phyloP scores from a whole-genome alignment of 2,888 invertebrate genomes.

The Drosophila phalerata region DNA sequence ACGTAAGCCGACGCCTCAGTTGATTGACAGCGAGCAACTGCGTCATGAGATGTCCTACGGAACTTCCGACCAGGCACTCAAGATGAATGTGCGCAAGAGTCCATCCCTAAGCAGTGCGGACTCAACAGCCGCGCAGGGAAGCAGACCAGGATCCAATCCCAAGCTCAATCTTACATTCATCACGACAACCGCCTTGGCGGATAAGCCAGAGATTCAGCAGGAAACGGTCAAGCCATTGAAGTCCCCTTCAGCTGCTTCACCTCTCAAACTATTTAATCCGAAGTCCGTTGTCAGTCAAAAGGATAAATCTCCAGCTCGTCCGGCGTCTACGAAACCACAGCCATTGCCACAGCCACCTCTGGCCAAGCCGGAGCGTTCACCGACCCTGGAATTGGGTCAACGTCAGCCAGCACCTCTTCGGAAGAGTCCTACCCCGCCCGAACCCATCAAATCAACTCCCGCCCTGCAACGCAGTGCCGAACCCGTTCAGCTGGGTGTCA shows the following conservation, averaged over 20 bases:
- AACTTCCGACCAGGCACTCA: constrained; percentile 84
- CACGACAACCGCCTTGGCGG: constrained; percentile 58
- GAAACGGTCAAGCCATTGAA: constrained; percentile 26
- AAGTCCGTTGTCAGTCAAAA: constrained; percentile 38
- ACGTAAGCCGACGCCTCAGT: constrained; percentile 82
- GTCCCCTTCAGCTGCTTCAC: constrained; percentile 43
- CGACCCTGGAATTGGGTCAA: constrained; percentile 40
- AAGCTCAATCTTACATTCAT: constrained; percentile 66
- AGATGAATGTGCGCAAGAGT: constrained; percentile 78
- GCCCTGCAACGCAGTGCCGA: constrained; percentile 84
- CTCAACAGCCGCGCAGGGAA: constrained; percentile 34
- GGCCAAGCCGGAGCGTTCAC: constrained; percentile 40
- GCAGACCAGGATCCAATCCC: constrained; percentile 50
- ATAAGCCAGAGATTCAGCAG: constrained; percentile 22
- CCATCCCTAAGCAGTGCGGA: constrained; percentile 76
- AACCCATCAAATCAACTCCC: constrained; percentile 72
- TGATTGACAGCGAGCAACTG: constrained; percentile 86
- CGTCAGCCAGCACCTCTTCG: constrained; percentile 41
- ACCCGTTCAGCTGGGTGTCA: constrained; percentile 78
- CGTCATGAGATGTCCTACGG: constrained; percentile 87
- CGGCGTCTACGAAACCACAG: constrained; percentile 53
- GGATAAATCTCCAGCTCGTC: constrained; percentile 53
- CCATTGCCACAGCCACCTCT: constrained; percentile 59
- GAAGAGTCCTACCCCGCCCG: constrained; percentile 75
- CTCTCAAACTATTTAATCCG: constrained; percentile 42